These are phyloP conservation scores for Drosophila kambysellisi DNA, from an alignment of 2,888 invertebrate genomes.

Conservation along the genomic window DNA sequence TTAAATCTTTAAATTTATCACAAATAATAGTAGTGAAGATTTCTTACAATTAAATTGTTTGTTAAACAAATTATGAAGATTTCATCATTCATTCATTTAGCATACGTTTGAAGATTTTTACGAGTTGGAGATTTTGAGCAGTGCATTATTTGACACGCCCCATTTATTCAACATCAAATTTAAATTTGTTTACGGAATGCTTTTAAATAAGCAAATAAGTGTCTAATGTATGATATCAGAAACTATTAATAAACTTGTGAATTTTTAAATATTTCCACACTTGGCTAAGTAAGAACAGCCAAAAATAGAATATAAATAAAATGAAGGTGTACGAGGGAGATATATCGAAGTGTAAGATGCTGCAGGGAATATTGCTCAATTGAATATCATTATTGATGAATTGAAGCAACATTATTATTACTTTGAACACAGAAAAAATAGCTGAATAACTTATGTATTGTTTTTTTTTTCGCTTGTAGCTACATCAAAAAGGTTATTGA, in stretches of 20 bases:
- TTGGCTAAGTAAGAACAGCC: neutral
- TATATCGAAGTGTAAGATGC: neutral
- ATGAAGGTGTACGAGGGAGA: neutral
- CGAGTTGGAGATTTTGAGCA: too few relatives aligned
- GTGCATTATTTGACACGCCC: too few relatives aligned
- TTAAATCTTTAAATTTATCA: neutral
- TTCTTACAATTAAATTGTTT: neutral
- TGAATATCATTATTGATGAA: too few relatives aligned
- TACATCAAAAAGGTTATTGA: conserved; percentile 98
- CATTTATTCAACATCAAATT: too few relatives aligned
- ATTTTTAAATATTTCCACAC: neutral
- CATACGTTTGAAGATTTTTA: too few relatives aligned
- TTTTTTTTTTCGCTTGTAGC: conserved; percentile 83
- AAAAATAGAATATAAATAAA: neutral
- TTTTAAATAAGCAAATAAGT: too few relatives aligned
- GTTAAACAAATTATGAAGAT: too few relatives aligned
- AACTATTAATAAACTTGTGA: neutral
- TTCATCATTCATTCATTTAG: too few relatives aligned
- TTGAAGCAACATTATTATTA: too few relatives aligned
- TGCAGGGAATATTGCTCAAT: neutral
- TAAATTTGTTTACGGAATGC: too few relatives aligned
- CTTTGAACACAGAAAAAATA: neutral
- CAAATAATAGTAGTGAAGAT: neutral
- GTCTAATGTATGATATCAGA: neutral
- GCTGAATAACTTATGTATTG: neutral